A percentile compares a stretch with the other conserved stretches of the same genome.
Conservation (phyloP, 2,113 vertebrate genomes). For the Marcusenius ussheri region DNA sequence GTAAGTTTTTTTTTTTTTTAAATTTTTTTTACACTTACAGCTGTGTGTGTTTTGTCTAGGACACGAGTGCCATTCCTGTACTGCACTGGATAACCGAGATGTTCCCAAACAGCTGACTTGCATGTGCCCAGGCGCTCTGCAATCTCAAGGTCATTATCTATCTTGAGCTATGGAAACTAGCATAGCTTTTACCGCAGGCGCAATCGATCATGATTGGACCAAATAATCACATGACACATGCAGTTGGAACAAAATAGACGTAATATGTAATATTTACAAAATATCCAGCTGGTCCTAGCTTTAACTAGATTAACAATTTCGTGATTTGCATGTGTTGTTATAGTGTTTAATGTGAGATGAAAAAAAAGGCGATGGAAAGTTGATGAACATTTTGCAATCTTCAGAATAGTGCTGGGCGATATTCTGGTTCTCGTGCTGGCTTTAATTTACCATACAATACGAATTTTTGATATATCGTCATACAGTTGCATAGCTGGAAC, state of each 20-base stretch:
- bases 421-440: too few species aligned
- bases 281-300: background rate
- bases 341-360: too few species aligned
- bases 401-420: too few species aligned
- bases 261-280: background rate
- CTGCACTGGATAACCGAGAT: background rate
- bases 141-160: background rate
- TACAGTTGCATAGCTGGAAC: background rate
- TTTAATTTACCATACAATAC: background rate
- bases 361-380: too few species aligned
- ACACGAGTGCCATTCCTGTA: background rate
- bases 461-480: background rate
- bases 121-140: background rate
- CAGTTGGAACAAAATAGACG: background rate
- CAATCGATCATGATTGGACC: background rate
- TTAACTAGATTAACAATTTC: too few species aligned
- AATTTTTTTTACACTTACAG: background rate
- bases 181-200: background rate
- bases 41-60: background rate
- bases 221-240: background rate
- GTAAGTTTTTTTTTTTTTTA: background rate
- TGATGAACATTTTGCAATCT: too few species aligned
- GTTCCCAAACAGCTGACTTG: background rate
- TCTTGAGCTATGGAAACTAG: background rate
- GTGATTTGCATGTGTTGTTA: too few species aligned